A percentile compares a stretch with the other conserved stretches of the same genome.
Evolutionary conservation across 1,140 invertebrate species (phyloP).

Genomic region (Alviniconcha marisindica): DNA sequence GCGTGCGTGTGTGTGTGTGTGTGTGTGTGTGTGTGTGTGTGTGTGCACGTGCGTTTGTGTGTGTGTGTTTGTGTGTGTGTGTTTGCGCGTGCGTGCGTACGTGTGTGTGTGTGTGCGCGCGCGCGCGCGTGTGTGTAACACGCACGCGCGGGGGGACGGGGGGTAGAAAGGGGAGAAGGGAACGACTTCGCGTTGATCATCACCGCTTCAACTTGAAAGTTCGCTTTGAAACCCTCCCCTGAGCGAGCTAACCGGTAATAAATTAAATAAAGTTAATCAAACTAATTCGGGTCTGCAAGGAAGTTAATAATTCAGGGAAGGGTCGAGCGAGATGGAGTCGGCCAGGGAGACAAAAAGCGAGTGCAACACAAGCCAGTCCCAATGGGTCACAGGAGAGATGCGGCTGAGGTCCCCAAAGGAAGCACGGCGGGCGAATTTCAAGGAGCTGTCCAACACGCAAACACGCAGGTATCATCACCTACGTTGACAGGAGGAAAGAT

Average conservation of each 20-base stretch:
- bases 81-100: not conserved
- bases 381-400: no score
- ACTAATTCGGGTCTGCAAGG: not conserved
- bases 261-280: no score
- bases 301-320: not conserved
- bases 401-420: not conserved
- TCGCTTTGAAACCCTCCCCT: no score
- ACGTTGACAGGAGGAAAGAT: no score
- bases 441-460: no score
- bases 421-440: not conserved
- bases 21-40: slow-evolving; percentile 17
- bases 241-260: no score
- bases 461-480: no score
- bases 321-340: not conserved
- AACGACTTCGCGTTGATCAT: no score
- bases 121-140: not conserved
- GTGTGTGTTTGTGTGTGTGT: slow-evolving; percentile 4
- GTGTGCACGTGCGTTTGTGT: not conserved
- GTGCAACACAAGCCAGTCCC: not conserved
- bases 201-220: no score
- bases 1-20: not conserved
- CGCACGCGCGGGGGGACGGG: no score
- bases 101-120: not conserved
- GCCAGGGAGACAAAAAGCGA: not conserved
- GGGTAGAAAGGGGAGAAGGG: no score